These are phyloP conservation scores for Trypoxylon attenuatum DNA, from an alignment of 2,888 invertebrate genomes.

Conservation along the genomic window DNA sequence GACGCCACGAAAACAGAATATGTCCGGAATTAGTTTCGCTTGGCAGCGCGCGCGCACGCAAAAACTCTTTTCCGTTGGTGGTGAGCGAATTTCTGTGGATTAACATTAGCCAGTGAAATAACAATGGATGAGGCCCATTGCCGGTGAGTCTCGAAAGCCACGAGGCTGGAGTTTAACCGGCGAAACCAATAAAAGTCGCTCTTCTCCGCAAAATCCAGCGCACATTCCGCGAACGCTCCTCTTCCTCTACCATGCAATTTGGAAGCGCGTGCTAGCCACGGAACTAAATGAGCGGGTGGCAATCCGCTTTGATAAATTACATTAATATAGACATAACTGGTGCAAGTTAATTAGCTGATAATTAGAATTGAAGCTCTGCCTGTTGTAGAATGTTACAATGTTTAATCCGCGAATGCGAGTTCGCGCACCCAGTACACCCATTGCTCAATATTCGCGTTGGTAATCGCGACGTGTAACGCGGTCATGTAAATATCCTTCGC, in stretches of 20 bases:
- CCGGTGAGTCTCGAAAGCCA: not conserved
- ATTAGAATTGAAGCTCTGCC: slow-evolving; percentile 37
- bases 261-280: not conserved
- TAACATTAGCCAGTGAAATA: slow-evolving; percentile 11
- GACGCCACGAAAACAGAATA: too few species aligned
- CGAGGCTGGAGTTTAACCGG: slow-evolving; percentile 3
- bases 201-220: too few species aligned
- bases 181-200: slow-evolving; percentile 15
- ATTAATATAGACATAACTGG: slow-evolving; percentile 37
- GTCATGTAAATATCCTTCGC: too few species aligned
- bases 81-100: not conserved
- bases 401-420: slow-evolving; percentile 7
- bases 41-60: too few species aligned
- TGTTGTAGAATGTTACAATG: slow-evolving; percentile 3
- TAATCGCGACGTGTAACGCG: too few species aligned
- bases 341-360: slow-evolving; percentile 32
- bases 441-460: slow-evolving; percentile 8
- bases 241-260: too few species aligned
- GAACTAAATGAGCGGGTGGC: slow-evolving; percentile 27
- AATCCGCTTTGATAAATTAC: slow-evolving; percentile 35
- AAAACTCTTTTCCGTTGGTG: too few species aligned
- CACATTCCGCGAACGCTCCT: too few species aligned
- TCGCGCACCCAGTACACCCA: too few species aligned
- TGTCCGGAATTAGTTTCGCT: too few species aligned
- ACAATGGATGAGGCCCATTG: slow-evolving; percentile 15